phyloP scores from a whole-genome alignment of 2,113 vertebrate genomes.

The Salminus brasiliensis region DNA sequence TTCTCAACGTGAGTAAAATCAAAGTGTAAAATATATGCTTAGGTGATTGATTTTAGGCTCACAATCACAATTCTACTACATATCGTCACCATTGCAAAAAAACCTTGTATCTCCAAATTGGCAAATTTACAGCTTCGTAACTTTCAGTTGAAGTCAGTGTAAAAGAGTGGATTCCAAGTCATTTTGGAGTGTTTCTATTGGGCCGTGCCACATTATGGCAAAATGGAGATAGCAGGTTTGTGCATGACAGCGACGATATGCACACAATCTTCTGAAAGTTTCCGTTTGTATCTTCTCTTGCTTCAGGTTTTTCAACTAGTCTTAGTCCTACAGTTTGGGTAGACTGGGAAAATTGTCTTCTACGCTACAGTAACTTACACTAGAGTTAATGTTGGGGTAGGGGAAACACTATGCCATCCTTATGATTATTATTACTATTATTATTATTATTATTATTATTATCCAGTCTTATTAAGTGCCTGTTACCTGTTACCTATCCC shows the following conservation, averaged over 20 bases:
- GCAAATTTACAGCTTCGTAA: too few relatives aligned
- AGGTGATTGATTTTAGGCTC: too few relatives aligned
- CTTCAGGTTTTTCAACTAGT: conserved; percentile 44
- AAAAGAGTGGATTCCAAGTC: too few relatives aligned
- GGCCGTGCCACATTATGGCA: too few relatives aligned
- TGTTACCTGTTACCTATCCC: conserved; percentile 81
- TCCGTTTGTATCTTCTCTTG: conserved; percentile 24
- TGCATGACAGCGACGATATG: conserved; percentile 54
- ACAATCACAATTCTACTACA: too few relatives aligned
- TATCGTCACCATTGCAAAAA: too few relatives aligned
- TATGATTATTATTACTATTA: conserved; percentile 44
- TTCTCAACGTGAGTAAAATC: too few relatives aligned
- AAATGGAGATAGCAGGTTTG: conserved; percentile 56
- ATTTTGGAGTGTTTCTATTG: too few relatives aligned
- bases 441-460: conserved; percentile 66
- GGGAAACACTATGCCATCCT: conserved; percentile 59
- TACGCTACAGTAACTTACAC: conserved; percentile 44
- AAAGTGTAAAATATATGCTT: too few relatives aligned
- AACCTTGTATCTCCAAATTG: too few relatives aligned
- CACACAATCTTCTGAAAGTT: conserved; percentile 52
- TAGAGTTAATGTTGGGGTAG: conserved; percentile 36
- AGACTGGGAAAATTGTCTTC: conserved; percentile 37
- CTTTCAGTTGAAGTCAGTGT: too few relatives aligned
- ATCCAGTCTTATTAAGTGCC: conserved; percentile 77
- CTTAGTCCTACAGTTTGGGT: not conserved